A percentile compares a stretch with the other conserved stretches of the same genome.
phyloP scores from a whole-genome alignment of 2,888 invertebrate genomes.

The Koerneria pararmatus region DNA sequence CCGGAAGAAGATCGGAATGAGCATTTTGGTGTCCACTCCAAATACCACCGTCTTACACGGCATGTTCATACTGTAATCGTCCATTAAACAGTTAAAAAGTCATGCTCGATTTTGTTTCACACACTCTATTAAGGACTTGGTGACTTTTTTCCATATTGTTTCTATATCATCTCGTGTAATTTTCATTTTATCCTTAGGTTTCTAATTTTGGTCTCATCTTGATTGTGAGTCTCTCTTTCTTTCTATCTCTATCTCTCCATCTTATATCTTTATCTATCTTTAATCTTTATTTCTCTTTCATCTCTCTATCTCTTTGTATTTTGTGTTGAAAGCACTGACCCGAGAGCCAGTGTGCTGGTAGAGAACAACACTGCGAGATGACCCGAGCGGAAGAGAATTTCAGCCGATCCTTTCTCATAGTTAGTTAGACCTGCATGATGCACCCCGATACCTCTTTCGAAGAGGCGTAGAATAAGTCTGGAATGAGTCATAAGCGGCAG shows the following conservation, averaged over 20 bases:
- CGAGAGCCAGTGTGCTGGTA: conserved; percentile 55
- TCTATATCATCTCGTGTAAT: too few relatives aligned
- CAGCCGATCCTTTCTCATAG: conserved; percentile 52
- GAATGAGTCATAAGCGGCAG: conserved; percentile 16
- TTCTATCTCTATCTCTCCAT: too few relatives aligned
- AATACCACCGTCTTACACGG: conserved; percentile 58
- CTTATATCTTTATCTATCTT: too few relatives aligned
- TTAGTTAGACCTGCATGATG: conserved; percentile 54
- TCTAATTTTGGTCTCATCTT: too few relatives aligned
- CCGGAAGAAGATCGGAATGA: conserved; percentile 56
- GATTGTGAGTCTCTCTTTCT: too few relatives aligned
- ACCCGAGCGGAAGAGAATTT: conserved; percentile 55
- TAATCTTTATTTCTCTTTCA: too few relatives aligned
- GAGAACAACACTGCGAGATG: conserved; percentile 55
- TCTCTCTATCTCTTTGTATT: too few relatives aligned
- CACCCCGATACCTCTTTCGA: conserved; percentile 57
- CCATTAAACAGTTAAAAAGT: too few relatives aligned
- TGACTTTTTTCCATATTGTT: too few relatives aligned
- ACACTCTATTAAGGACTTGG: too few relatives aligned
- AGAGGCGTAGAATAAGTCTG: conserved; percentile 43
- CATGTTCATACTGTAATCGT: conserved; percentile 56
- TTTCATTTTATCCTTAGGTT: too few relatives aligned
- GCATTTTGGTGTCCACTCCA: conserved; percentile 51
- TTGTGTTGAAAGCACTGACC: conserved; percentile 27
- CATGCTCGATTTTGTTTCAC: too few relatives aligned